These are phyloP conservation scores for Eupithecia insigniata DNA, from an alignment of 2,888 invertebrate species.

Conservation along the genomic window DNA sequence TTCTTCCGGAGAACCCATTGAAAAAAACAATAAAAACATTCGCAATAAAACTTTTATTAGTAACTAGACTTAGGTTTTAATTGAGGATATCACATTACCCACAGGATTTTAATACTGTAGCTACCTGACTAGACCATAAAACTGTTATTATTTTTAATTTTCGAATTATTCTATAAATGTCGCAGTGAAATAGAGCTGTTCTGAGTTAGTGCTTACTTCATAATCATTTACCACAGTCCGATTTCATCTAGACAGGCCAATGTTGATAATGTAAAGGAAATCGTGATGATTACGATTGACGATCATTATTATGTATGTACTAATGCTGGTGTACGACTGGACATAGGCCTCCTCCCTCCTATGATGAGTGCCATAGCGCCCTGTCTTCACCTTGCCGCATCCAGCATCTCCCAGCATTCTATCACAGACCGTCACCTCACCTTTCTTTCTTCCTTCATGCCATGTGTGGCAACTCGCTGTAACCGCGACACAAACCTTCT, in stretches of 20 bases:
- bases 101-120: slow-evolving; percentile 7
- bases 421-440: too few species aligned
- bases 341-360: neutral
- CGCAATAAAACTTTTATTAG: neutral
- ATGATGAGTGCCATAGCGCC: too few species aligned
- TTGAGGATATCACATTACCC: slow-evolving; percentile 41
- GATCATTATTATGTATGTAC: neutral
- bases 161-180: slow-evolving; percentile 5
- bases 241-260: neutral
- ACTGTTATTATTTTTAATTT: neutral
- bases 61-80: slow-evolving; percentile 28
- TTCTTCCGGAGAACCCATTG: neutral
- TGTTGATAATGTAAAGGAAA: neutral
- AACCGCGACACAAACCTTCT: too few species aligned
- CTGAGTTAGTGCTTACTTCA: neutral
- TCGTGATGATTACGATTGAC: neutral
- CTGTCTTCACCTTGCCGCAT: neutral
- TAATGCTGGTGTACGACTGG: neutral
- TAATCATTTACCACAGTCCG: neutral
- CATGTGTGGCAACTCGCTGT: too few species aligned
- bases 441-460: too few species aligned
- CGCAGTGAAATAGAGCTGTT: neutral
- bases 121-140: slow-evolving; percentile 9
- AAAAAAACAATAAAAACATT: too few species aligned
- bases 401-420: too few species aligned